A percentile compares a stretch with the other conserved stretches of the same genome.
Conservation (phyloP, 2,113 vertebrate species). For the Myrmecobius fasciatus region DNA sequence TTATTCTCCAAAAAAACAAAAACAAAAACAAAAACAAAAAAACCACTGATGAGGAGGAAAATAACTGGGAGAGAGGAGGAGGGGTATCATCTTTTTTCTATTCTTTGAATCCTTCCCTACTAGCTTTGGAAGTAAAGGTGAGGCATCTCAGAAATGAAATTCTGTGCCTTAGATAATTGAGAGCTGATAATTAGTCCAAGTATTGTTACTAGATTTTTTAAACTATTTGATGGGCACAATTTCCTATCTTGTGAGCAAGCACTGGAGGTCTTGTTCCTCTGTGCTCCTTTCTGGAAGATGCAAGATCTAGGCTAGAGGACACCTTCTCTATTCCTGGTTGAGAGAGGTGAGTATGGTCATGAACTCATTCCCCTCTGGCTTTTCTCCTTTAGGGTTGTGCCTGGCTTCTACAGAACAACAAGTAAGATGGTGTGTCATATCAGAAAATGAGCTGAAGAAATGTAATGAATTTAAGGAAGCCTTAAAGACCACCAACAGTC, state of each 20-base stretch:
- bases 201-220: background rate
- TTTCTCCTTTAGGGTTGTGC: conserved; percentile 79
- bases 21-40: too few relatives aligned
- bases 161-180: background rate
- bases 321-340: background rate
- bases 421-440: conserved; percentile 85
- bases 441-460: conserved; percentile 79
- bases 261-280: background rate
- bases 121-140: background rate
- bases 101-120: background rate
- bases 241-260: background rate
- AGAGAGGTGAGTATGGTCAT: background rate
- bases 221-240: background rate
- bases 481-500: conserved; percentile 42
- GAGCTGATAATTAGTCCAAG: background rate
- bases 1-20: too few relatives aligned
- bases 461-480: conserved; percentile 73
- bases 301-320: background rate
- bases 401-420: conserved; percentile 71
- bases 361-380: background rate
- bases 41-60: background rate
- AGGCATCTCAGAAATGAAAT: background rate
- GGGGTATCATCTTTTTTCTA: background rate
- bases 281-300: background rate
- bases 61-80: background rate